Conservation (phyloP, 2,888 invertebrate species). For the Myopa testacea region DNA sequence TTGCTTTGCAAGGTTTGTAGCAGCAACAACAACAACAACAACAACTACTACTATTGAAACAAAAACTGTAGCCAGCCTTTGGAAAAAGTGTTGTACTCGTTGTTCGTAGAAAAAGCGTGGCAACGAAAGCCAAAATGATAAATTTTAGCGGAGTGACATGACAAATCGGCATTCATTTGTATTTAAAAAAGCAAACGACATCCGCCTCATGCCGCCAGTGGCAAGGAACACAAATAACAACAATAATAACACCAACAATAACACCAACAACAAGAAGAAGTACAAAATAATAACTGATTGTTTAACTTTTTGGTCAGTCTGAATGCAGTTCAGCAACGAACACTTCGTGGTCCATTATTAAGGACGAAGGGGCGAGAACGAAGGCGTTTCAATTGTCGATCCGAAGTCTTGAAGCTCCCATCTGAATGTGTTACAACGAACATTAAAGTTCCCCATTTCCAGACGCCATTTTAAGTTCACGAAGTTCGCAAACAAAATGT, state of each 20-base stretch:
- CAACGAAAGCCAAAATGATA: constrained; percentile 57
- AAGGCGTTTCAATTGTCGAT: too few relatives aligned
- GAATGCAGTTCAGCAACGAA: too few relatives aligned
- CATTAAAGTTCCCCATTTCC: too few relatives aligned
- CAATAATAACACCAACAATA: too few relatives aligned
- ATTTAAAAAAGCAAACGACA: constrained; percentile 47
- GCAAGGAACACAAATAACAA: too few relatives aligned
- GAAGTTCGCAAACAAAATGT: too few relatives aligned
- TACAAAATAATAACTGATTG: background rate
- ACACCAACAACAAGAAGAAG: background rate
- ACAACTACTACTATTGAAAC: background rate
- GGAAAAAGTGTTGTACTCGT: background rate
- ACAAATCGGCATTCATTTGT: constrained; percentile 63
- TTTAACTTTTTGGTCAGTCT: too few relatives aligned
- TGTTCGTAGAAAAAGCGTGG: background rate
- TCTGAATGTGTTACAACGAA: too few relatives aligned
- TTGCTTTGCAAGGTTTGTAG: background rate
- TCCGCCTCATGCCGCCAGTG: background rate
- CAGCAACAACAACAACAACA: constrained; percentile 9
- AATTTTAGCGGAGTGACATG: constrained; percentile 62
- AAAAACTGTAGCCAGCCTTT: background rate
- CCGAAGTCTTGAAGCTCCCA: too few relatives aligned
- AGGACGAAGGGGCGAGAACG: too few relatives aligned
- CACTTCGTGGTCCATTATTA: too few relatives aligned
- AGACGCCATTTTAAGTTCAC: too few relatives aligned